Evolutionary conservation across 2,888 invertebrate species (phyloP), one percentile per base, ranked within the genome.

Genomic region (Byasa hedistus): DNA sequence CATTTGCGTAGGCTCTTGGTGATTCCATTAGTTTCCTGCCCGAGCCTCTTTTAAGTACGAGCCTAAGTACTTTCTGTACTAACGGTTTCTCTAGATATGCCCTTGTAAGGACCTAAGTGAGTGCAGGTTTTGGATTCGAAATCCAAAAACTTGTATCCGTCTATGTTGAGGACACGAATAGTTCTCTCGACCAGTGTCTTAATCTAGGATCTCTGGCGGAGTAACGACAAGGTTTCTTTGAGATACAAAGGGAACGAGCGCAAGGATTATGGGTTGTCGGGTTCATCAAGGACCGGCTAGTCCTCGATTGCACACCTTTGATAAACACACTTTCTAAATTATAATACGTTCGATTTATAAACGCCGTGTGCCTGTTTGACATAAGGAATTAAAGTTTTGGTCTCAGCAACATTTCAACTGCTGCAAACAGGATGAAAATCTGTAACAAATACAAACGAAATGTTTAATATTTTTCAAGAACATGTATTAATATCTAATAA

Each of bases 141-240:
- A 82, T 84, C 85, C 85, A 81, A 81, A 44, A 55, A 72, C 63
- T 24, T 59, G 52, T 61, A 76, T 72, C 75, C 79, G 74, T 84
- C 83, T 91, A 89, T 79, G 89, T 84, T 57, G 86, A 87, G 70
- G 85, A 84, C 77, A 82, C 79, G 66, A 76, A 81, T 78, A 83
- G 79, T 82, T 91, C 91, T 89, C 88, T 82, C 52, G 91, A 90
- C 84, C 85, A 93, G 69, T 92, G 83, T 92, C 93, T 93, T 93
- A 93, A 93, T 78, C 93, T 92, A 71, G 94, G 94, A 78, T 94
- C 93, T 87, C 92, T 92, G 72, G 92, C 92, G 58, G 92, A 92
- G 79, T 92, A 92, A 72, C 90, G 86, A 84, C 88, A 90, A 72
- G 88, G 89, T 76, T 84, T 88, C 81, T 87, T 89, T 69, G 89